phyloP scores from a whole-genome alignment of 2,888 invertebrate species.

The Pseudanteris insignis region DNA sequence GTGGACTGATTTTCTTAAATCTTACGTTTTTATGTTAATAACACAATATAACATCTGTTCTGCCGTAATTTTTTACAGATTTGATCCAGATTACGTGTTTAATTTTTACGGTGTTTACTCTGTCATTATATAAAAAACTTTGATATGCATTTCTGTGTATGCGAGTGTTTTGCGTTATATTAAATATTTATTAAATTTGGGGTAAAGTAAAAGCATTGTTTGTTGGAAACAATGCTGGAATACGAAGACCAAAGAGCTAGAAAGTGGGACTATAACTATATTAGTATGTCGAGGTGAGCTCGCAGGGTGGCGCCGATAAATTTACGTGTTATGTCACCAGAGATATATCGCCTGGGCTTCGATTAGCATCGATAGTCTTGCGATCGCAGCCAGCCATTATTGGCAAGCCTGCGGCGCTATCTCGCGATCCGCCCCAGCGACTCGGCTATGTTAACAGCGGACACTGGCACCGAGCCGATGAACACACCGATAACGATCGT shows the following conservation, averaged over 20 bases:
- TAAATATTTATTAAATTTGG: too few relatives aligned
- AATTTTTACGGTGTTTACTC: too few relatives aligned
- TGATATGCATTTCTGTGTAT: neutral
- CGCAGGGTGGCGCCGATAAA: constrained; percentile 57
- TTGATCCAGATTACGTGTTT: too few relatives aligned
- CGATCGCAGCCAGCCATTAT: constrained; percentile 53
- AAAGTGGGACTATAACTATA: constrained; percentile 47
- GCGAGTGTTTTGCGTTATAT: too few relatives aligned
- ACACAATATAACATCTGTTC: too few relatives aligned
- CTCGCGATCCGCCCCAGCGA: constrained; percentile 48
- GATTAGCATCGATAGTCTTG: constrained; percentile 61
- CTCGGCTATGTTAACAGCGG: constrained; percentile 42
- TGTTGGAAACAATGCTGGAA: too few relatives aligned
- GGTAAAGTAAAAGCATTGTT: too few relatives aligned
- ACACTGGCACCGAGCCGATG: constrained; percentile 43
- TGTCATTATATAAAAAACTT: too few relatives aligned
- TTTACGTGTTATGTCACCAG: constrained; percentile 59
- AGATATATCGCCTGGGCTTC: constrained; percentile 59
- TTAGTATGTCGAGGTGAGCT: constrained; percentile 53
- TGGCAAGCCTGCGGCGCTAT: constrained; percentile 49
- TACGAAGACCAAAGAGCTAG: too few relatives aligned
- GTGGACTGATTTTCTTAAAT: too few relatives aligned
- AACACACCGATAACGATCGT: constrained; percentile 46
- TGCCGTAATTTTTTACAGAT: too few relatives aligned
- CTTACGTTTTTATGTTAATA: too few relatives aligned